phyloP scores from a whole-genome alignment of 2,888 invertebrate species.

The Boloria euphrosyne region DNA sequence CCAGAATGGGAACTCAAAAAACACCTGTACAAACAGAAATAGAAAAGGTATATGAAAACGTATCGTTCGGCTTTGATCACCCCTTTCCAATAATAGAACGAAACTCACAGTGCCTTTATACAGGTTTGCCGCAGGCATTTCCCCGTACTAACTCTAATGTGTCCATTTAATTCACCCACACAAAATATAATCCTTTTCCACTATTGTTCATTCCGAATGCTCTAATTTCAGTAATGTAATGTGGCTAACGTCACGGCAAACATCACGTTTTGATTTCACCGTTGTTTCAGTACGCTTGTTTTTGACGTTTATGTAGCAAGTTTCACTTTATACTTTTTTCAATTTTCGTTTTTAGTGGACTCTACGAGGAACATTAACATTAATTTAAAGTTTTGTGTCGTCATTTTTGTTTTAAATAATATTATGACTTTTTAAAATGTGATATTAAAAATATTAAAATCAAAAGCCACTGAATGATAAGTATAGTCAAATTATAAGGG shows the following conservation, averaged over 20 bases:
- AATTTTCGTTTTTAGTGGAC: conserved; percentile 1
- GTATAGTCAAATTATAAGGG: no score
- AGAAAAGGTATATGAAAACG: conserved; percentile 66
- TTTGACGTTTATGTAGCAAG: conserved; percentile 17
- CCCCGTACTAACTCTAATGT: conserved; percentile 57
- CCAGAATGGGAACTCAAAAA: conserved; percentile 54
- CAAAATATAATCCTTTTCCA: conserved; percentile 52
- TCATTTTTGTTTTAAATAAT: no score
- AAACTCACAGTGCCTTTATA: conserved; percentile 62
- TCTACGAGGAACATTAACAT: background rate
- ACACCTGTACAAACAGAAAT: conserved; percentile 67
- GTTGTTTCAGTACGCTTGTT: conserved; percentile 20
- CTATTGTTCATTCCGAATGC: conserved; percentile 49
- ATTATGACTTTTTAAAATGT: no score
- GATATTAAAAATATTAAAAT: no score
- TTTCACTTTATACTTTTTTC: conserved; percentile 6
- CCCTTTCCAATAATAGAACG: conserved; percentile 76
- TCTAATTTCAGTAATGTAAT: conserved; percentile 51
- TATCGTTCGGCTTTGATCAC: conserved; percentile 77
- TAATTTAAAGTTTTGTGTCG: no score
- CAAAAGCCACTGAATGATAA: no score
- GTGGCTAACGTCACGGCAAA: conserved; percentile 32
- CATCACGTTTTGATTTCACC: conserved; percentile 29
- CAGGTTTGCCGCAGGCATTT: conserved; percentile 56
- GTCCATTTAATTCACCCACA: conserved; percentile 69